Percentiles rank a stretch among this genome's conserved stretches.
Conservation (phyloP, 2,888 invertebrate genomes). For the Drosophila cognata region DNA sequence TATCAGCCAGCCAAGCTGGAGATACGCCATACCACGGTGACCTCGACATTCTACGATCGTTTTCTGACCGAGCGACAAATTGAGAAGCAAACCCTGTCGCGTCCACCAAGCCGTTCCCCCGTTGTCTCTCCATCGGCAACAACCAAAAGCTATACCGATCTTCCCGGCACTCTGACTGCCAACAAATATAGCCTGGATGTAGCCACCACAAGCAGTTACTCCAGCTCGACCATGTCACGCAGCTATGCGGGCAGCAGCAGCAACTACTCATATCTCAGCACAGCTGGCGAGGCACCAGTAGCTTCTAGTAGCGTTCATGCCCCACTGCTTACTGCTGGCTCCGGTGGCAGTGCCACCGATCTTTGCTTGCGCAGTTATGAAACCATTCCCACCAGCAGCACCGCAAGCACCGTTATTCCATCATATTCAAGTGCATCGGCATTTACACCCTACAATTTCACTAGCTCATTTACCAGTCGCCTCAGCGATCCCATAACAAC, state of each 20-base stretch:
- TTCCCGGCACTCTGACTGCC: slow-evolving; percentile 42
- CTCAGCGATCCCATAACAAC: slow-evolving; percentile 35
- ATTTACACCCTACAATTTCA: slow-evolving; percentile 60
- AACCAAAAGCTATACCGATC: slow-evolving; percentile 77
- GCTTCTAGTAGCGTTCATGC: not conserved
- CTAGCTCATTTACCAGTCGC: slow-evolving; percentile 51
- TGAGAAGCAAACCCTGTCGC: slow-evolving; percentile 79
- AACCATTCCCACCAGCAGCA: slow-evolving; percentile 61
- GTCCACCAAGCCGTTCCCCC: slow-evolving; percentile 80
- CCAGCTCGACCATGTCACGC: slow-evolving; percentile 53
- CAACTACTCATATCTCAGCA: slow-evolving; percentile 75
- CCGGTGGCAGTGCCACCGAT: slow-evolving; percentile 35
- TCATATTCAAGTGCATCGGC: slow-evolving; percentile 51
- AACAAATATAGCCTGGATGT: slow-evolving; percentile 35
- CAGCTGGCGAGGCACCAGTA: slow-evolving; percentile 29
- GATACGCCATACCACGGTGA: slow-evolving; percentile 85
- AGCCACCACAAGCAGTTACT: slow-evolving; percentile 34
- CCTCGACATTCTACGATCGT: slow-evolving; percentile 85
- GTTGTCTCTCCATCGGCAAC: slow-evolving; percentile 78
- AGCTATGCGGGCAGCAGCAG: slow-evolving; percentile 56
- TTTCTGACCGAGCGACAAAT: slow-evolving; percentile 84
- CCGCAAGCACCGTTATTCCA: slow-evolving; percentile 32
- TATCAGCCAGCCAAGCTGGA: slow-evolving; percentile 83
- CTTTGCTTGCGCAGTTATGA: slow-evolving; percentile 74
- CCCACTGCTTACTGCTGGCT: slow-evolving; percentile 9